A percentile compares a stretch with the other conserved stretches of the same genome.
Conservation (phyloP, 2,113 vertebrate species). For the Gila orcuttii region DNA sequence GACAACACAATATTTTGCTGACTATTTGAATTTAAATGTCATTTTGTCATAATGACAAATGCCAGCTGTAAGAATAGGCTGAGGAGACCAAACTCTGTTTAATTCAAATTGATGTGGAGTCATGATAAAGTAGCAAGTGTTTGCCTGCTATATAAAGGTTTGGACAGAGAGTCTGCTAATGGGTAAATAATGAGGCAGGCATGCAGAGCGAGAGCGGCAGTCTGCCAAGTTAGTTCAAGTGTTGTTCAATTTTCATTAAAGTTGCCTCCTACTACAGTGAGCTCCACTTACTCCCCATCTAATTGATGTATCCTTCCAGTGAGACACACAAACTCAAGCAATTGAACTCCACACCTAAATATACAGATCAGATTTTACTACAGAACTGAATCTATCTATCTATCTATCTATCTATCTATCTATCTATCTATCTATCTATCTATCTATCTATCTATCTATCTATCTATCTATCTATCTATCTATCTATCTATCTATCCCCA, state of each 20-base stretch:
- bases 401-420: no score
- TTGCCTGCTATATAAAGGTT: slow-evolving; percentile 32
- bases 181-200: slow-evolving; percentile 40
- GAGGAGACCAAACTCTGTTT: neutral
- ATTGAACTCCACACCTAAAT: slow-evolving; percentile 29
- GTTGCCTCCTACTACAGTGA: slow-evolving; percentile 18
- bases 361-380: neutral
- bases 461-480: no score
- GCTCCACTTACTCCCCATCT: slow-evolving; percentile 10
- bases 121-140: slow-evolving; percentile 28
- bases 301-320: slow-evolving; percentile 38
- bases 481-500: neutral
- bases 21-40: neutral
- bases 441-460: no score
- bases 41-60: neutral
- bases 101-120: slow-evolving; percentile 1
- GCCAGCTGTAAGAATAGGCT: neutral
- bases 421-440: neutral
- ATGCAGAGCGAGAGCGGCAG: slow-evolving; percentile 15
- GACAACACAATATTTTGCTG: neutral
- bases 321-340: neutral
- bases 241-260: slow-evolving; percentile 44
- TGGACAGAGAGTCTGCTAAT: slow-evolving; percentile 39
- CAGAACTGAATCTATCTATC: neutral
- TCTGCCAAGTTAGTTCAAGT: slow-evolving; percentile 41